These are phyloP conservation scores for Odobenus rosmarus DNA, from an alignment of 2,113 vertebrate genomes.

Conservation along the genomic window DNA sequence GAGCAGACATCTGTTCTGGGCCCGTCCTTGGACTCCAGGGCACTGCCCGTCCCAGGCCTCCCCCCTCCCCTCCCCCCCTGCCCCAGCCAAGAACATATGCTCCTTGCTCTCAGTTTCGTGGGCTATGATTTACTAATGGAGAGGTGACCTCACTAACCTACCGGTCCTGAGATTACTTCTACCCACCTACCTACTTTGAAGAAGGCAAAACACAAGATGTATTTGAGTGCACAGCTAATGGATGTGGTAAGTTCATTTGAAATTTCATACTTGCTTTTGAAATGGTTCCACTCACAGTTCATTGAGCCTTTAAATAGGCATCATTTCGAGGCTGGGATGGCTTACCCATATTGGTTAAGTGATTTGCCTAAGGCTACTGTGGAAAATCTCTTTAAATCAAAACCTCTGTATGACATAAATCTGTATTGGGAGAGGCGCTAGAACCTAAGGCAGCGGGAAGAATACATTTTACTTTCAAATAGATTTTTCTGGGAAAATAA, in stretches of 20 bases:
- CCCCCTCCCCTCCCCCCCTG: background rate
- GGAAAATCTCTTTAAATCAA: constrained; percentile 25
- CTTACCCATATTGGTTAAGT: background rate
- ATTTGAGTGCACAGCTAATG: background rate
- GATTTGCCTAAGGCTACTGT: background rate
- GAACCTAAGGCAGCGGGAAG: background rate
- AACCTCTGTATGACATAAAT: constrained; percentile 10
- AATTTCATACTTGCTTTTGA: constrained; percentile 32
- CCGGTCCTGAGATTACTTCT: background rate
- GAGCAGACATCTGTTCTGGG: background rate
- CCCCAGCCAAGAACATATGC: background rate
- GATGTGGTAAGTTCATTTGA: background rate
- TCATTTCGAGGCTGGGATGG: background rate
- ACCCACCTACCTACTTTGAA: background rate
- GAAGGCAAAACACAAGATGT: background rate
- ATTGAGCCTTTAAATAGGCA: constrained; percentile 10
- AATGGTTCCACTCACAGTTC: constrained; percentile 2
- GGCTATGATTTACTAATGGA: background rate
- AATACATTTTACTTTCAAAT: constrained; percentile 45
- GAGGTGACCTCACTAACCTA: background rate
- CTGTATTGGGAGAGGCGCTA: background rate
- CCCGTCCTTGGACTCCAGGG: background rate
- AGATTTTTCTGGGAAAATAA: background rate
- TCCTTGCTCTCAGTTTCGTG: background rate
- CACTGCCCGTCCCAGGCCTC: background rate